Conservation (phyloP, 2,888 invertebrate species). For the Blomia tropicalis region DNA sequence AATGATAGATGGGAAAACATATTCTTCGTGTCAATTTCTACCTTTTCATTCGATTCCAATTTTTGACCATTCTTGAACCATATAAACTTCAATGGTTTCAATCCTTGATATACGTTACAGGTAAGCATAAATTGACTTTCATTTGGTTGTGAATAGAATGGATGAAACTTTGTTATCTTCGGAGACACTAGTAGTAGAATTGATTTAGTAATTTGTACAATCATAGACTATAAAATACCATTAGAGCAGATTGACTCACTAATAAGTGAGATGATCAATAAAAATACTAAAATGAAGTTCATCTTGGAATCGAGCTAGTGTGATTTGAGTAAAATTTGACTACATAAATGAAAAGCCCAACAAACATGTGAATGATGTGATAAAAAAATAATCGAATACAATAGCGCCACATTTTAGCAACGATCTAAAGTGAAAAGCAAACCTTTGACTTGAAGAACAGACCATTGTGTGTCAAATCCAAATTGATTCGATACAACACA, state of each 20-base stretch:
- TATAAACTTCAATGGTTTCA: background rate
- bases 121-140: background rate
- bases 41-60: background rate
- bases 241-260: background rate
- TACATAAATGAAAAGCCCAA: background rate
- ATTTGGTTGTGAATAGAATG: background rate
- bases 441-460: slow-evolving; percentile 3
- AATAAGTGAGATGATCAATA: background rate
- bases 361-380: background rate
- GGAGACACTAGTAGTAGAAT: background rate
- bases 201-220: background rate
- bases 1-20: slow-evolving; percentile 4
- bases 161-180: background rate
- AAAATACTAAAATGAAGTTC: background rate
- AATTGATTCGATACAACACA: background rate
- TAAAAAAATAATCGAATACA: background rate
- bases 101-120: background rate
- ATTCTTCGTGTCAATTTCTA: background rate
- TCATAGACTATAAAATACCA: background rate
- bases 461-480: background rate
- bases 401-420: background rate
- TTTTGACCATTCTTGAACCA: background rate
- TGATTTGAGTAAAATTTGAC: background rate
- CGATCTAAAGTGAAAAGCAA: background rate
- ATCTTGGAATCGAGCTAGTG: background rate